Conservation (phyloP, 2,888 invertebrate genomes). For the Calameuta idolon region DNA sequence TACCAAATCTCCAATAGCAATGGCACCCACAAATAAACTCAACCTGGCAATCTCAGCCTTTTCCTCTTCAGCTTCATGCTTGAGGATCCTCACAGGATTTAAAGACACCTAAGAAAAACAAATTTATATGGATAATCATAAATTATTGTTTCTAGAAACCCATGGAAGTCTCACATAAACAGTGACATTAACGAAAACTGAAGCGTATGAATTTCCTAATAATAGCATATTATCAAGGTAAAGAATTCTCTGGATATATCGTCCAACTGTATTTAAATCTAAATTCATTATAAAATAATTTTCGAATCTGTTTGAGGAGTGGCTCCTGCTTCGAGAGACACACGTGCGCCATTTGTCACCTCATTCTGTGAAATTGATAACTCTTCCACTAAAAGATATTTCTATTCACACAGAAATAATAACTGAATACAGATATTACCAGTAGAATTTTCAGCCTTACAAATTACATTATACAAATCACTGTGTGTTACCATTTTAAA, state of each 20-base stretch:
- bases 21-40: constrained; percentile 98
- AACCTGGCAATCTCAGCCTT: constrained; percentile 96
- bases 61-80: constrained; percentile 97
- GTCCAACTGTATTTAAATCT: not conserved
- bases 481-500: not conserved
- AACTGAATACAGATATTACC: not conserved
- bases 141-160: not conserved
- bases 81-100: constrained; percentile 94
- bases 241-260: constrained; percentile 7
- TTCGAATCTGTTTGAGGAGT: constrained; percentile 28
- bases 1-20: constrained; percentile 97
- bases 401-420: not conserved
- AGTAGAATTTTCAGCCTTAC: not conserved
- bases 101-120: constrained; percentile 77
- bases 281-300: not conserved
- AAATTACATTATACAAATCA: not conserved
- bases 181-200: not conserved
- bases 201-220: not conserved
- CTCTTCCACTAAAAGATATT: not conserved
- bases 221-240: not conserved
- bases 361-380: not conserved
- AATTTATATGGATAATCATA: not conserved
- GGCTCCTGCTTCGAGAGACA: constrained; percentile 27
- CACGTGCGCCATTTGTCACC: constrained; percentile 57
- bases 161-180: not conserved